Percentiles rank a stretch among this genome's conserved stretches.
Evolutionary conservation across 2,888 invertebrate species (phyloP).

Genomic region (Smittia aterrima): DNA sequence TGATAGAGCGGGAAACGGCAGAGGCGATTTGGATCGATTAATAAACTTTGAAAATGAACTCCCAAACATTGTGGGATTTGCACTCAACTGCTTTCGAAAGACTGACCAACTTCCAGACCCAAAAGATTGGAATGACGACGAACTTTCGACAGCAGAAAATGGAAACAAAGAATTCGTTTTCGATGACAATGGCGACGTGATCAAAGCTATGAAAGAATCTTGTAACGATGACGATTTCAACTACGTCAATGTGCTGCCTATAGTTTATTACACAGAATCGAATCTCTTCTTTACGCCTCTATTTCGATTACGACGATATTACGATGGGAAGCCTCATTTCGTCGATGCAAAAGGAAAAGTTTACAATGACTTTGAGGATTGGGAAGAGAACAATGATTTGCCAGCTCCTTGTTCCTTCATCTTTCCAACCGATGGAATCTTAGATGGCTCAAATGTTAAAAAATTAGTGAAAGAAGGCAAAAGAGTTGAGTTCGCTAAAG

Average conservation of each 20-base stretch:
- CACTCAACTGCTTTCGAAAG: not conserved
- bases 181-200: not conserved
- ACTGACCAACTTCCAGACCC: not conserved
- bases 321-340: not conserved
- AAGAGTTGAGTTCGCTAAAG: not conserved
- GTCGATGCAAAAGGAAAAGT: not conserved
- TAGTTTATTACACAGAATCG: not conserved
- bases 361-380: not conserved
- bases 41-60: not conserved
- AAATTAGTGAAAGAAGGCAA: not conserved
- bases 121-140: not conserved
- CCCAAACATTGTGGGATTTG: not conserved
- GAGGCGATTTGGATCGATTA: not conserved
- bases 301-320: not conserved
- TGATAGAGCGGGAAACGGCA: not conserved
- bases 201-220: not conserved
- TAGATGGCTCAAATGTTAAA: not conserved
- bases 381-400: not conserved
- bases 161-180: not conserved
- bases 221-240: not conserved
- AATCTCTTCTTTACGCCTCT: not conserved
- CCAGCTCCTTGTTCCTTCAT: not conserved
- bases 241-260: not conserved
- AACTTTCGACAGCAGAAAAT: not conserved
- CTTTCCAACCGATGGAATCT: not conserved